phyloP scores from a whole-genome alignment of 2,888 invertebrate species.

The Bursaphelenchus okinawaensis region DNA sequence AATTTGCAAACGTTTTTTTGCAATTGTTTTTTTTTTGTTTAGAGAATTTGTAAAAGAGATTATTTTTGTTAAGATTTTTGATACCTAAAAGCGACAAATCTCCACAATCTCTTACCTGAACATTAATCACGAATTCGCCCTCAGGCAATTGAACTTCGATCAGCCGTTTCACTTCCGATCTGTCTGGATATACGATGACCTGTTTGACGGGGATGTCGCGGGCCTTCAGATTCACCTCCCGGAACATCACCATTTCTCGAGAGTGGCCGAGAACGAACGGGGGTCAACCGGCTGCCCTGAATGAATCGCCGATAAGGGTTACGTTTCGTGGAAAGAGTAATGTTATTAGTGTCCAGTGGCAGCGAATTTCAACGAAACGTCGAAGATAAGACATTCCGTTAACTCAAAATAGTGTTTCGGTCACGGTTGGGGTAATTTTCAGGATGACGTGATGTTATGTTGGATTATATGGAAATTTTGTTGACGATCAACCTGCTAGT shows the following conservation, averaged over 20 bases:
- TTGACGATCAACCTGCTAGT: too few species aligned
- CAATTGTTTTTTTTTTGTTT: too few species aligned
- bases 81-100: background rate
- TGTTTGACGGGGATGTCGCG: slow-evolving; percentile 41
- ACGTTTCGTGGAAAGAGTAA: background rate
- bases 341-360: too few species aligned
- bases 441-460: too few species aligned
- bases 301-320: background rate
- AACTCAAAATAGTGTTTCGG: too few species aligned
- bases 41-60: too few species aligned
- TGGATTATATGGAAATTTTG: too few species aligned
- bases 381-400: too few species aligned
- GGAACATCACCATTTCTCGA: background rate
- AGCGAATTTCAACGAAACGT: background rate
- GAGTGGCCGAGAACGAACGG: background rate
- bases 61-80: too few species aligned
- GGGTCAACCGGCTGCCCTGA: background rate
- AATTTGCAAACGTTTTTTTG: too few species aligned
- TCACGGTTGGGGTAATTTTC: too few species aligned
- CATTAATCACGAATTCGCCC: slow-evolving; percentile 21
- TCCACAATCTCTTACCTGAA: background rate
- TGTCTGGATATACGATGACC: slow-evolving; percentile 49
- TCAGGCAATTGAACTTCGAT: slow-evolving; percentile 35
- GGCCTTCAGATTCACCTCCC: slow-evolving; percentile 31
- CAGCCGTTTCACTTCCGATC: slow-evolving; percentile 51